These are phyloP conservation scores for Acanthiza pusilla DNA, from an alignment of 2,797 vertebrate genomes.

Conservation along the genomic window DNA sequence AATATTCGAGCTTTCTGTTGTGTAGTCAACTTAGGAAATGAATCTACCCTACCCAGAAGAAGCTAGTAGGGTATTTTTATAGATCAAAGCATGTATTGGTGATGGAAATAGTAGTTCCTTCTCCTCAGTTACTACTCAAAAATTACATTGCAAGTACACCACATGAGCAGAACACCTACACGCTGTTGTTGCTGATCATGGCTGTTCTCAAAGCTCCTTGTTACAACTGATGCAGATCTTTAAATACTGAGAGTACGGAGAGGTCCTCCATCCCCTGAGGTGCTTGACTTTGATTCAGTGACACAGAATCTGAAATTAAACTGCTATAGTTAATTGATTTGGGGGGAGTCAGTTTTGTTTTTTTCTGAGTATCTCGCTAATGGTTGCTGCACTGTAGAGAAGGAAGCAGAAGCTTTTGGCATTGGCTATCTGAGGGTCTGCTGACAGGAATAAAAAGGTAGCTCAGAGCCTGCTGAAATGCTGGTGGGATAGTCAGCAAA, in stretches of 20 bases:
- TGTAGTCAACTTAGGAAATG: not conserved
- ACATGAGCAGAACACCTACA: not conserved
- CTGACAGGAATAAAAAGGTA: constrained; percentile 15
- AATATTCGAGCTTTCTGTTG: not conserved
- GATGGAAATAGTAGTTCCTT: not conserved
- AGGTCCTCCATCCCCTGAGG: not conserved
- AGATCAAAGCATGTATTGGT: not conserved
- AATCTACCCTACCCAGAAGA: not conserved
- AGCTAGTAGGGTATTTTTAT: not conserved
- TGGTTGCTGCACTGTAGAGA: not conserved
- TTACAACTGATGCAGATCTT: not conserved
- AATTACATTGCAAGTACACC: not conserved
- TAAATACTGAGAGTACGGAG: not conserved
- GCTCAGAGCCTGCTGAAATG: not conserved
- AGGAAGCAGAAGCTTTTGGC: not conserved
- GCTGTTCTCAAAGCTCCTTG: not conserved
- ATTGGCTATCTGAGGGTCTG: not conserved
- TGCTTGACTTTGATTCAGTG: not conserved
- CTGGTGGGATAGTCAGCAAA: constrained; percentile 24
- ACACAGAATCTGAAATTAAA: not conserved
- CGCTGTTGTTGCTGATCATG: not conserved
- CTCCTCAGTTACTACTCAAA: not conserved
- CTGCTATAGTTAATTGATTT: not conserved
- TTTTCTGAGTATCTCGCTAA: not conserved
- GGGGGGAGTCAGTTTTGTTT: not conserved